phyloP scores from a whole-genome alignment of 1,140 invertebrate species.

The Microplitis mediator region DNA sequence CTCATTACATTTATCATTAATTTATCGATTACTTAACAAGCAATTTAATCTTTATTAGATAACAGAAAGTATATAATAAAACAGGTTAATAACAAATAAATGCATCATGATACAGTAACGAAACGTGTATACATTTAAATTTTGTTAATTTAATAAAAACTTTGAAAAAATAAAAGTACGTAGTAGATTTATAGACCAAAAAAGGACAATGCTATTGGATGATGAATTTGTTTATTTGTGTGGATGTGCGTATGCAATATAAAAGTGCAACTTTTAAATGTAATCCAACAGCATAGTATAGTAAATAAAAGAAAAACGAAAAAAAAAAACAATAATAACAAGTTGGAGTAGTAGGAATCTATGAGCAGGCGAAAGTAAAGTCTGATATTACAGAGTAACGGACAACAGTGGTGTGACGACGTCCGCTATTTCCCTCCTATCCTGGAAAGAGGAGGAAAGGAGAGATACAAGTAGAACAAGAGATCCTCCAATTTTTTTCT shows the following conservation, averaged over 20 bases:
- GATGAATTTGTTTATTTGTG: no score
- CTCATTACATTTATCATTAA: no score
- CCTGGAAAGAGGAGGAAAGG: not conserved
- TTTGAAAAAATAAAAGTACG: no score
- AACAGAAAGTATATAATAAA: no score
- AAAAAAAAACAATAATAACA: not conserved
- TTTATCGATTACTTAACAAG: no score
- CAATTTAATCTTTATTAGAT: no score
- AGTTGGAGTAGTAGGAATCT: not conserved
- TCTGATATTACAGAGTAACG: not conserved
- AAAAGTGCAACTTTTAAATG: not conserved
- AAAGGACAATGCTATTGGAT: no score
- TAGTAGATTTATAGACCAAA: no score
- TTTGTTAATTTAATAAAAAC: no score
- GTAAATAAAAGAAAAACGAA: not conserved
- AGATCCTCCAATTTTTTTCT: not conserved
- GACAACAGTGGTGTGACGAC: not conserved
- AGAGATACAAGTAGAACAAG: not conserved
- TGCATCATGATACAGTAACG: not conserved
- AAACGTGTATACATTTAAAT: not conserved
- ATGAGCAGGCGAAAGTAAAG: conserved; percentile 2
- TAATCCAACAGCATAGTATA: not conserved
- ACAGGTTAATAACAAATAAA: no score
- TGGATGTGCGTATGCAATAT: not conserved
- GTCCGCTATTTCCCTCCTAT: not conserved